phyloP scores from a whole-genome alignment of 2,797 vertebrate species.

The Anableps anableps region DNA sequence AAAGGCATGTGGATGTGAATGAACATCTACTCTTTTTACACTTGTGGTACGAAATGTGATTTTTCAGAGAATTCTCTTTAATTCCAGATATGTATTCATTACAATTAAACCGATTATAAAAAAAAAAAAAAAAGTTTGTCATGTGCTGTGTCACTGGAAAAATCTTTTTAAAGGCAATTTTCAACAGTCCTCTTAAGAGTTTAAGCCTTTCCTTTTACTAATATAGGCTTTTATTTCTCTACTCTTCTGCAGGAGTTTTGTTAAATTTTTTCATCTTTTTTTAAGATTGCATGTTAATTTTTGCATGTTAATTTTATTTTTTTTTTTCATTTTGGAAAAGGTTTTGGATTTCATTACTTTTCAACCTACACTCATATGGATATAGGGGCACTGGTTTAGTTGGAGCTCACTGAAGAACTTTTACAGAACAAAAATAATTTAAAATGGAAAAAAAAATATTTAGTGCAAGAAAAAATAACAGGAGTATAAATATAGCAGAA shows the following conservation, averaged over 20 bases:
- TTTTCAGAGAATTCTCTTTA: not conserved
- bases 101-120: not conserved
- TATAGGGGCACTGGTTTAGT: not conserved
- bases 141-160: not conserved
- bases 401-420: not conserved
- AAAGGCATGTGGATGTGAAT: conserved; percentile 32
- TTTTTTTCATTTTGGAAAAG: not conserved
- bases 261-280: not conserved
- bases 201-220: not conserved
- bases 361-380: not conserved
- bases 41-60: not conserved
- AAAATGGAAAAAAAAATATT: not conserved
- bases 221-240: not conserved
- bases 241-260: not conserved
- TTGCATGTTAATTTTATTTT: too few species aligned
- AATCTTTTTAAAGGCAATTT: not conserved
- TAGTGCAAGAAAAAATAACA: too few species aligned
- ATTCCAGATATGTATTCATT: not conserved
- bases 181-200: not conserved
- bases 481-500: too few species aligned
- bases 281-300: too few species aligned
- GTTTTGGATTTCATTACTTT: not conserved
- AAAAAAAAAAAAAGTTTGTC: not conserved
- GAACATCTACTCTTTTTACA: not conserved
- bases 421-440: not conserved